A percentile compares a stretch with the other conserved stretches of the same genome.
phyloP scores from a whole-genome alignment of 2,888 invertebrate species.

The Caenorhabditis sp. region DNA sequence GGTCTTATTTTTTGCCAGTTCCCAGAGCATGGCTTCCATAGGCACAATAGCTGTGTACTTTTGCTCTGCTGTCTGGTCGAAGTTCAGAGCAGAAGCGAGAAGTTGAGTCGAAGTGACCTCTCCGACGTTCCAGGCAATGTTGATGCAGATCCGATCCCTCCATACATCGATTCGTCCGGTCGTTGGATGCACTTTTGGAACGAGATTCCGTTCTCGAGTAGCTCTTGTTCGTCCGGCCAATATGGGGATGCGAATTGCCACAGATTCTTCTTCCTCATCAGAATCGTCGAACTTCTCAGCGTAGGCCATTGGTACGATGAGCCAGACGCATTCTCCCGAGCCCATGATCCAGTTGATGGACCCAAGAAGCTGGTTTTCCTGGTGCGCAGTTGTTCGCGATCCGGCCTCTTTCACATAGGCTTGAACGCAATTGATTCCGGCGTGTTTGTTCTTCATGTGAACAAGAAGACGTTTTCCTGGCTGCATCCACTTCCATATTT shows the following conservation, averaged over 20 bases:
- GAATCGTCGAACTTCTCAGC: not conserved
- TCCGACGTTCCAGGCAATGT: conserved; percentile 27
- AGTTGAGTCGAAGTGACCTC: not conserved
- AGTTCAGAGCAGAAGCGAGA: not conserved
- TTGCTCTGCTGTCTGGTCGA: not conserved
- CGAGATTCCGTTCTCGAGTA: not conserved
- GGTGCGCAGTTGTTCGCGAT: conserved; percentile 1
- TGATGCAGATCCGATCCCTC: conserved; percentile 6
- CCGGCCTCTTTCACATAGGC: conserved; percentile 10
- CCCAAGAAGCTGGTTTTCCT: conserved; percentile 3
- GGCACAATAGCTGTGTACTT: not conserved
- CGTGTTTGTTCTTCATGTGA: too few relatives aligned
- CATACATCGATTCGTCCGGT: not conserved
- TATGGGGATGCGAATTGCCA: not conserved
- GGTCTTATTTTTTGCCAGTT: not conserved
- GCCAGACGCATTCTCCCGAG: conserved; percentile 8
- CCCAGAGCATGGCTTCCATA: not conserved
- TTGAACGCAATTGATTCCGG: conserved; percentile 19
- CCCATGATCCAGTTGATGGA: conserved; percentile 19
- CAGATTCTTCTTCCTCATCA: not conserved
- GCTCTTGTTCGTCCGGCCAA: conserved; percentile 22
- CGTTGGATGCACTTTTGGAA: conserved; percentile 23
- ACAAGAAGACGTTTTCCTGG: not conserved
- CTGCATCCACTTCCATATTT: not conserved
- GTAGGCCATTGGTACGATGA: conserved; percentile 4